A percentile compares a stretch with the other conserved stretches of the same genome.
These are phyloP conservation scores for Clunio marinus DNA, from an alignment of 2,888 invertebrate species.

Conservation along the genomic window DNA sequence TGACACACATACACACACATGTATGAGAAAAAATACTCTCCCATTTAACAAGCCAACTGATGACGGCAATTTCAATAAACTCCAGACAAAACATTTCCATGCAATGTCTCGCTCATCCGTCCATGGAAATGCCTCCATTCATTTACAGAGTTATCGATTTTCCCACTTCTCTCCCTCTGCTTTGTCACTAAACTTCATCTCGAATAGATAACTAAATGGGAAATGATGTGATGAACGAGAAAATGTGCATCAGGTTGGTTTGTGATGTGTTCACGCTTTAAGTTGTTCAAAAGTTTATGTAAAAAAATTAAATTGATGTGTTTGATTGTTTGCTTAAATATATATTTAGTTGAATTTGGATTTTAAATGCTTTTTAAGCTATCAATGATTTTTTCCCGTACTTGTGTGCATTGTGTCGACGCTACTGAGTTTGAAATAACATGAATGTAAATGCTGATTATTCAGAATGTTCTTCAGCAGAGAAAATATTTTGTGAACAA, in stretches of 20 bases:
- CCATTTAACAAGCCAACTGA: background rate
- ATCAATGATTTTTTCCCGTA: too few relatives aligned
- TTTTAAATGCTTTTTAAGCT: too few relatives aligned
- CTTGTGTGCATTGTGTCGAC: too few relatives aligned
- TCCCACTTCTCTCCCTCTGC: conserved; percentile 6
- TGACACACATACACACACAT: background rate
- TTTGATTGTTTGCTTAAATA: too few relatives aligned
- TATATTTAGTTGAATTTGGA: too few relatives aligned
- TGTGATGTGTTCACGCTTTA: too few relatives aligned
- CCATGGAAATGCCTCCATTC: conserved; percentile 2
- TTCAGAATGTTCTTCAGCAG: too few relatives aligned
- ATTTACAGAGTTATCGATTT: conserved; percentile 14
- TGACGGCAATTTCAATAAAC: conserved; percentile 16
- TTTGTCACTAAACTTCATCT: background rate
- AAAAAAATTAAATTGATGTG: too few relatives aligned
- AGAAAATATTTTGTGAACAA: too few relatives aligned
- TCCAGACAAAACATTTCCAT: conserved; percentile 11
- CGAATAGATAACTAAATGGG: background rate
- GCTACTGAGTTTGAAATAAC: background rate
- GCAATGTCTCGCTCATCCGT: conserved; percentile 13
- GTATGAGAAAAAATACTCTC: too few relatives aligned
- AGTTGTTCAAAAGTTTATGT: too few relatives aligned
- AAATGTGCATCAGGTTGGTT: conserved; percentile 28
- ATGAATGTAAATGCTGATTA: background rate
- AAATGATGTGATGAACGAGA: background rate